Conservation (phyloP, 2,888 invertebrate species). For the Colostygia pectinataria region DNA sequence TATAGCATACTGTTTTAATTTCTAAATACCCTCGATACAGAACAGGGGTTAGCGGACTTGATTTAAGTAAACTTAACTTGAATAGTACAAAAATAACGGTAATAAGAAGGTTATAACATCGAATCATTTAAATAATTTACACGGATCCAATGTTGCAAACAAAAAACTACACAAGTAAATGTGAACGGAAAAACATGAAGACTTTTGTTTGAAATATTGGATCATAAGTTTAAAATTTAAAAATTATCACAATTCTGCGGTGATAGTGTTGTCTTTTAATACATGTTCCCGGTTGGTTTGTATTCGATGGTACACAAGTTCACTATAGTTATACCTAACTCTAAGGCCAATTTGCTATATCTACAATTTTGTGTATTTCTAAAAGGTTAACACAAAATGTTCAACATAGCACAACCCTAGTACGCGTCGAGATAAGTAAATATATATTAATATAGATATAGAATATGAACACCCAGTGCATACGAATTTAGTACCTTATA, state of each 20-base stretch:
- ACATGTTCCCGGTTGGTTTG: constrained; percentile 66
- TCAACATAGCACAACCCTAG: constrained; percentile 67
- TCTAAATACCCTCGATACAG: constrained; percentile 82
- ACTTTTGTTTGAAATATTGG: constrained; percentile 47
- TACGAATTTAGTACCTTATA: constrained; percentile 67
- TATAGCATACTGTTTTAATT: constrained; percentile 83
- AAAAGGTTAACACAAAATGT: constrained; percentile 71
- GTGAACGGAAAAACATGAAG: background rate
- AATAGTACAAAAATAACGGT: constrained; percentile 79
- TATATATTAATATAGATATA: constrained; percentile 45
- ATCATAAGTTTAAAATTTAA: constrained; percentile 42
- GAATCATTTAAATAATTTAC: constrained; percentile 49
- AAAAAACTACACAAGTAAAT: background rate
- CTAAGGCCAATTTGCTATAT: constrained; percentile 79
- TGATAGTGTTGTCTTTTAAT: constrained; percentile 66
- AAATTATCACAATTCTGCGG: constrained; percentile 61
- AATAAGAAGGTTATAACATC: constrained; percentile 48
- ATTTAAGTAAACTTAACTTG: constrained; percentile 76
- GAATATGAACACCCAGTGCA: constrained; percentile 77
- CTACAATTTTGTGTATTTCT: constrained; percentile 71
- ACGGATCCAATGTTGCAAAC: constrained; percentile 38
- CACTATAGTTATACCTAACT: constrained; percentile 66
- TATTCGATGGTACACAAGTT: constrained; percentile 62
- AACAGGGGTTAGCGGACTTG: constrained; percentile 78
- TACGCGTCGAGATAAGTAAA: constrained; percentile 45